Base-by-base conservation (phyloP, 2,797 vertebrate genomes). In the Megaceryle alcyon region DNA sequence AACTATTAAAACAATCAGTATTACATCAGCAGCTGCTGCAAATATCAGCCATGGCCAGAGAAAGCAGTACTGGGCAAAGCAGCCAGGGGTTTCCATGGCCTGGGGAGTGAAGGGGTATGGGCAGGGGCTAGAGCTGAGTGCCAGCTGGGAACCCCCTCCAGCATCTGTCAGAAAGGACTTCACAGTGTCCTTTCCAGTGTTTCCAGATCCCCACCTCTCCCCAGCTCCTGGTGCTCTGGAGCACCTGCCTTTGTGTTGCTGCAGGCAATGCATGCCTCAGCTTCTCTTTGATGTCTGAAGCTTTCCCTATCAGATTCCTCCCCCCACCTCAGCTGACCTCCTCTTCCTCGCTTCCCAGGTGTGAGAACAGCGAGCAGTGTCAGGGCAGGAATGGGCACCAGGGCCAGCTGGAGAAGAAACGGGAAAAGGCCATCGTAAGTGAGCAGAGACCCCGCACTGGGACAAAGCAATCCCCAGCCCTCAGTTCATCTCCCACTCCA, bases 381-480 rank as follows among this genome's bases (percentile, higher is more conserved):
- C 97, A 97, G 91, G 96, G 96, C 6, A 37, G 97, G 91, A 96
- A 82, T 25, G 65, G 95, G 90, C 96, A 96, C 73, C 86, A 72
- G 96, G 97, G 97, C 90, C 97, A 97, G 41, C 84, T 97, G 96
- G 98, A 97, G 96, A 98, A 98, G 96, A 97, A 81, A 95, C 97
- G 95, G 91, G 97, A 98, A 95, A 98, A 98, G 89, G 98, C 98
- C 96, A 98, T 98, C 14, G 98, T 98, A 97, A 98, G 98, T 98
- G 93, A 94, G 81, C 60, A 9, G 86, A 78, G 89, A 83, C 48
- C 71, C 31, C 5, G 3, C 1, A 2, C 54, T 59, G 70, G 68
- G 80, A 56, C 63, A 86, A 17, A 95, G 81, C 75, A 43, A 23
- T 29, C 49, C 73, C 41, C 71, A 82, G 44, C 66, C 44, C 89